Conservation (phyloP, 92 coral and sea anemone genomes). For the Ricordea florida region DNA sequence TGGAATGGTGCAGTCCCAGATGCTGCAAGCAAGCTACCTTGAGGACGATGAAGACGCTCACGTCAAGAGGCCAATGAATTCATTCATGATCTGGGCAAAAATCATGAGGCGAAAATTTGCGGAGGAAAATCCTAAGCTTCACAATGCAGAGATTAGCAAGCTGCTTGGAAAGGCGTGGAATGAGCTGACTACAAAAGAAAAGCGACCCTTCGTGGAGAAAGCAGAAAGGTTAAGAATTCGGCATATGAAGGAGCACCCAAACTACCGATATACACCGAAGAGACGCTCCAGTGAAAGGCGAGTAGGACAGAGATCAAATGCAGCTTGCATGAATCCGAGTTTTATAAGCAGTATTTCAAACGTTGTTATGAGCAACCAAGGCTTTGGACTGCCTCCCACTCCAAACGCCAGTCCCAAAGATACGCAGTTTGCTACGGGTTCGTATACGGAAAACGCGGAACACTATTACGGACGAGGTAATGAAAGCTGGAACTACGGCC, state of each 20-base stretch:
- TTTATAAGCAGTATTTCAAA: constrained; percentile 66
- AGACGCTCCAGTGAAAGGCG: constrained; percentile 75
- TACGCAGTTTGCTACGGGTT: constrained; percentile 5
- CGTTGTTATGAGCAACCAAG: constrained; percentile 55
- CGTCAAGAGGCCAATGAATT: constrained; percentile 98
- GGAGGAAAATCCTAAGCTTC: constrained; percentile 97
- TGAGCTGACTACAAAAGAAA: constrained; percentile 97
- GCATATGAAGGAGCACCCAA: constrained; percentile 98
- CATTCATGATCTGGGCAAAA: constrained; percentile 99
- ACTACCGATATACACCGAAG: constrained; percentile 95
- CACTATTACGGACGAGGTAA: constrained; percentile 31
- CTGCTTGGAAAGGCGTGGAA: constrained; percentile 99
- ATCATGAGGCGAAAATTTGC: constrained; percentile 98
- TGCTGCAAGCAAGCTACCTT: constrained; percentile 59
- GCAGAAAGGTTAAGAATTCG: constrained; percentile 96
- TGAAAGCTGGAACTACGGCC: constrained; percentile 6
- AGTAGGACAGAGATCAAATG: constrained; percentile 60
- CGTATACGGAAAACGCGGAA: constrained; percentile 18
- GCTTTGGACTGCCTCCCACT: constrained; percentile 68
- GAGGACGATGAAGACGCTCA: constrained; percentile 94
- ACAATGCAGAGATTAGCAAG: constrained; percentile 98
- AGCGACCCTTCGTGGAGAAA: constrained; percentile 98
- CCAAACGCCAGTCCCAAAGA: constrained; percentile 70
- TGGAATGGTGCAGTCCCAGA: constrained; percentile 54
- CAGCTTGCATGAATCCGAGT: constrained; percentile 63